These are phyloP conservation scores for Onychomys torridus DNA, from an alignment of 2,797 vertebrate genomes.

Conservation along the genomic window DNA sequence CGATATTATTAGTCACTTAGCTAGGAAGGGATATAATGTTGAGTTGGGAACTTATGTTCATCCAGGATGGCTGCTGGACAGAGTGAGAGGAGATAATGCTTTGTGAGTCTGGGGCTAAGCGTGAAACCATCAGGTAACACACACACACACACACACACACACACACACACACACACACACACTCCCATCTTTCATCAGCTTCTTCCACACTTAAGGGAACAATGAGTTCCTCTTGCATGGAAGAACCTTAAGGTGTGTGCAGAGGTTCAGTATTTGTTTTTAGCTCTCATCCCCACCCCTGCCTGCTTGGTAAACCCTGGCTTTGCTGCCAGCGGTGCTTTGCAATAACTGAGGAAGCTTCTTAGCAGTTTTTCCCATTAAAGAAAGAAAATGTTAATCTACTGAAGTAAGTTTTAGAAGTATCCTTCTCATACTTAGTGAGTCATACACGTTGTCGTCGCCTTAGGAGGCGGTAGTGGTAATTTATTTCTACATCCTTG, in stretches of 20 bases:
- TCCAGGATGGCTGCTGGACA: not conserved
- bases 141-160: not conserved
- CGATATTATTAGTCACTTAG: not conserved
- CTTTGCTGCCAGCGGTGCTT: not conserved
- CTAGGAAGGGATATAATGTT: not conserved
- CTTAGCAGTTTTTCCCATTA: slow-evolving; percentile 7
- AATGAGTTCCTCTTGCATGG: not conserved
- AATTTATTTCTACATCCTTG: slow-evolving; percentile 65
- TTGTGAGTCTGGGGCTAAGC: not conserved
- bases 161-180: not conserved
- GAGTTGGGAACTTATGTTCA: not conserved
- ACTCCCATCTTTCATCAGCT: not conserved
- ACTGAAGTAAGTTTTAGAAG: slow-evolving; percentile 64
- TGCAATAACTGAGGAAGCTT: slow-evolving; percentile 20
- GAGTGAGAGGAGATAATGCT: not conserved
- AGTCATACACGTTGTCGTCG: slow-evolving; percentile 19
- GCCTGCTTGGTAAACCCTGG: not conserved
- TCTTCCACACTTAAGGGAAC: not conserved
- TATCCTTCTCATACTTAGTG: slow-evolving; percentile 9
- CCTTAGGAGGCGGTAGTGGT: slow-evolving; percentile 6
- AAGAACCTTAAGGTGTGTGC: not conserved
- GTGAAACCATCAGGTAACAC: not conserved
- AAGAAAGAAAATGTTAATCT: slow-evolving; percentile 51
- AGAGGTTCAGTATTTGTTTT: not conserved
- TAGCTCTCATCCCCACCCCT: not conserved